phyloP scores from a whole-genome alignment of 2,113 vertebrate genomes.

The Limnothrissa miodon region DNA sequence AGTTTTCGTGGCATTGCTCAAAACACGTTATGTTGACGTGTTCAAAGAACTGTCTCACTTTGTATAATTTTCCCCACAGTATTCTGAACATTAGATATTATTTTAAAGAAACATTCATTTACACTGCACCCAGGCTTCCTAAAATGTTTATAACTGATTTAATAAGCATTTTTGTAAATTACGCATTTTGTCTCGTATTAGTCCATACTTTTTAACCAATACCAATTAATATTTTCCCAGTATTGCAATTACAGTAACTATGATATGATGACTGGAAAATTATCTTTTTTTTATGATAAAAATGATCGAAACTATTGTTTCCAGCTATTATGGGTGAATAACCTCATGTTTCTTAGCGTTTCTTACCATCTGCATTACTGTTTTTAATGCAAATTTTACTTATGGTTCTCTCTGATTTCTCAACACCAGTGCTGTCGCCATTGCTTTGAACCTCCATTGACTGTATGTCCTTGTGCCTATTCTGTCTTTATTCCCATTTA shows the following conservation, averaged over 20 bases:
- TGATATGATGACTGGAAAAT: no score
- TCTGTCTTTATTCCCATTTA: not conserved
- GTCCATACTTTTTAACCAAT: no score
- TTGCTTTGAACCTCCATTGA: not conserved
- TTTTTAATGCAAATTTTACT: not conserved
- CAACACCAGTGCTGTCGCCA: not conserved
- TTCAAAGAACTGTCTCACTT: not conserved
- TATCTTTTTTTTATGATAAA: no score
- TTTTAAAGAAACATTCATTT: not conserved
- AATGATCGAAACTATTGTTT: no score
- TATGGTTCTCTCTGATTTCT: not conserved
- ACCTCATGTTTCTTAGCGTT: not conserved
- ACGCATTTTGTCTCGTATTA: not conserved
- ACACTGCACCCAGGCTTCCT: not conserved
- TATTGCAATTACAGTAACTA: no score
- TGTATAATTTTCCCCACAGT: not conserved
- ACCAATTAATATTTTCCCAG: no score
- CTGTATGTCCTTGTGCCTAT: not conserved
- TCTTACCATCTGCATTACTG: not conserved
- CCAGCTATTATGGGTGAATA: not conserved
- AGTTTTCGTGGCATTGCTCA: not conserved
- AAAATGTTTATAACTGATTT: not conserved
- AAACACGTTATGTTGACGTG: not conserved
- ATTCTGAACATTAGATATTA: not conserved
- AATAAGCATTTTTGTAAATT: not conserved